A percentile compares a stretch with the other conserved stretches of the same genome.
phyloP scores from a whole-genome alignment of 2,888 invertebrate species.

The Candidula unifasciata region DNA sequence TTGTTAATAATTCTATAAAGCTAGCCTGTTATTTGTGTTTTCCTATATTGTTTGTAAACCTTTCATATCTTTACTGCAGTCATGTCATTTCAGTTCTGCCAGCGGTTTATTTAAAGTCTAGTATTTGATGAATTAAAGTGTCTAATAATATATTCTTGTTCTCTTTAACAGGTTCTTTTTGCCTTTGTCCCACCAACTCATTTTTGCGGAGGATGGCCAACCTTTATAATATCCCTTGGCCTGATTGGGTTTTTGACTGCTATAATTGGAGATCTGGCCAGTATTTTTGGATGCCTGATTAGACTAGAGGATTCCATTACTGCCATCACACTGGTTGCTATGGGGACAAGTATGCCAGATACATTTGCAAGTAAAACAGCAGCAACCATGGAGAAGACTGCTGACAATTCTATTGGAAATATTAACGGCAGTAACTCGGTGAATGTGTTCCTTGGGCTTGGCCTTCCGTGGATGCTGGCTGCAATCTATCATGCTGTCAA shows the following conservation, averaged over 20 bases:
- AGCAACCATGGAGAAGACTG: conserved; percentile 80
- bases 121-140: no score
- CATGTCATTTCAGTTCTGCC: no score
- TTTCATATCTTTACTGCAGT: no score
- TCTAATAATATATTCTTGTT: neutral
- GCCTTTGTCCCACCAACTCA: conserved; percentile 81
- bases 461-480: conserved; percentile 82
- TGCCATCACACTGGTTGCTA: conserved; percentile 80
- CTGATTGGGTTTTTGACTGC: conserved; percentile 81
- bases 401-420: conserved; percentile 83
- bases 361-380: conserved; percentile 82
- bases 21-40: no score
- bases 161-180: conserved; percentile 78
- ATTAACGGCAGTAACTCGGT: conserved; percentile 83
- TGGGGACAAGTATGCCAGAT: conserved; percentile 80
- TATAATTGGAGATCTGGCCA: conserved; percentile 82
- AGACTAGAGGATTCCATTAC: conserved; percentile 81
- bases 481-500: conserved; percentile 78
- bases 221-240: conserved; percentile 29
- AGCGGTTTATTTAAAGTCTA: no score
- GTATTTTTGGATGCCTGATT: conserved; percentile 82
- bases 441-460: conserved; percentile 83
- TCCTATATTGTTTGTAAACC: no score
- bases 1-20: no score
- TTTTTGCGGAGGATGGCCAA: conserved; percentile 39